Conservation (phyloP, 2,888 invertebrate genomes). For the Meta bourneti region DNA sequence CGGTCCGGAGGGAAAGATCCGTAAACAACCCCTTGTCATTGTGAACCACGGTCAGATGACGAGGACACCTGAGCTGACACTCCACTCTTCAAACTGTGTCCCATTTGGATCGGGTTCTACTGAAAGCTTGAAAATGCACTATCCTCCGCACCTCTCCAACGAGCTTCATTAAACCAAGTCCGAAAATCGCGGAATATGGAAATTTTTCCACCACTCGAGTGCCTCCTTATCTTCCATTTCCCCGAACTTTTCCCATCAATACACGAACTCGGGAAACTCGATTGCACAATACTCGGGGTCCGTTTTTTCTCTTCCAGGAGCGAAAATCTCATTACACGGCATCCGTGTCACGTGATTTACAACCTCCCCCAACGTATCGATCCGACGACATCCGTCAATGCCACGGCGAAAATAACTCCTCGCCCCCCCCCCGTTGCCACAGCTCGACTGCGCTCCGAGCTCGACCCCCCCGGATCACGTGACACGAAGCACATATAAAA, state of each 20-base stretch:
- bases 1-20: no score
- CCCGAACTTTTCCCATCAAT: neutral
- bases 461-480: neutral
- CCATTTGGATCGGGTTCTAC: no score
- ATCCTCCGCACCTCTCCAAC: neutral
- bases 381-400: neutral
- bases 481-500: neutral
- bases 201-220: neutral
- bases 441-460: neutral
- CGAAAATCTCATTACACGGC: neutral
- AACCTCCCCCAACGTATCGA: neutral
- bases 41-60: no score
- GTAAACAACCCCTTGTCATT: no score
- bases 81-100: no score
- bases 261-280: neutral
- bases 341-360: neutral
- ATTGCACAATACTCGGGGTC: neutral
- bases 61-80: no score
- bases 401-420: neutral
- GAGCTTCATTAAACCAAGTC: neutral
- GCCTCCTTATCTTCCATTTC: neutral
- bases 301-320: neutral
- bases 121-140: no score
- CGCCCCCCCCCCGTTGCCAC: neutral
- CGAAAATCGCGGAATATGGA: neutral